Evolutionary conservation across 2,888 invertebrate genomes (phyloP).

Genomic region (Apotomis turbidana): DNA sequence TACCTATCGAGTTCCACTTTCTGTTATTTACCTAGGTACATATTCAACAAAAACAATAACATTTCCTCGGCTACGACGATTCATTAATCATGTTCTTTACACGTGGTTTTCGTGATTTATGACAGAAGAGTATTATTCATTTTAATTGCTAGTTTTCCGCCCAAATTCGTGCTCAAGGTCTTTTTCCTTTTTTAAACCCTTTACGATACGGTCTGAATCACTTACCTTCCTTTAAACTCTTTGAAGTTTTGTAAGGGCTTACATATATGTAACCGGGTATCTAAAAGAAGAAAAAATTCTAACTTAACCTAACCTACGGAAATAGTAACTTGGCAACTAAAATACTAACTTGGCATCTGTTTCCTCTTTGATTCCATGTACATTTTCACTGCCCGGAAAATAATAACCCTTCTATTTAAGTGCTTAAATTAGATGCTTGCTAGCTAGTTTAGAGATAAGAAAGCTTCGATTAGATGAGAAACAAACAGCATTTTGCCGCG

Average conservation of each 20-base stretch:
- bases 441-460: too few relatives aligned
- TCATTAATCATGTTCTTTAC: constrained; percentile 37
- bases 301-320: too few relatives aligned
- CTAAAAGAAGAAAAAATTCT: too few relatives aligned
- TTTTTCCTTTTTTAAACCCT: constrained; percentile 25
- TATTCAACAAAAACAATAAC: constrained; percentile 30
- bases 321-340: too few relatives aligned
- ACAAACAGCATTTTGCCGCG: too few relatives aligned
- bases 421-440: too few relatives aligned
- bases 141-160: constrained; percentile 41
- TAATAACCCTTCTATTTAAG: too few relatives aligned
- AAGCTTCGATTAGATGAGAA: too few relatives aligned
- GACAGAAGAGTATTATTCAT: constrained; percentile 37
- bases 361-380: too few relatives aligned
- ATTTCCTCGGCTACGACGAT: constrained; percentile 21
- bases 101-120: constrained; percentile 41
- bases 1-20: constrained; percentile 1
- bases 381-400: too few relatives aligned
- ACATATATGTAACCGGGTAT: not conserved
- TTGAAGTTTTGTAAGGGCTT: not conserved
- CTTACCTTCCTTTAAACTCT: not conserved
- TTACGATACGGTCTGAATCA: constrained; percentile 7
- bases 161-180: constrained; percentile 31
- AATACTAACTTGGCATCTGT: too few relatives aligned
- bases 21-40: constrained; percentile 26